Evolutionary conservation across 2,888 invertebrate genomes (phyloP), one percentile per base, ranked within the genome.

Genomic region (Tachina lurida): DNA sequence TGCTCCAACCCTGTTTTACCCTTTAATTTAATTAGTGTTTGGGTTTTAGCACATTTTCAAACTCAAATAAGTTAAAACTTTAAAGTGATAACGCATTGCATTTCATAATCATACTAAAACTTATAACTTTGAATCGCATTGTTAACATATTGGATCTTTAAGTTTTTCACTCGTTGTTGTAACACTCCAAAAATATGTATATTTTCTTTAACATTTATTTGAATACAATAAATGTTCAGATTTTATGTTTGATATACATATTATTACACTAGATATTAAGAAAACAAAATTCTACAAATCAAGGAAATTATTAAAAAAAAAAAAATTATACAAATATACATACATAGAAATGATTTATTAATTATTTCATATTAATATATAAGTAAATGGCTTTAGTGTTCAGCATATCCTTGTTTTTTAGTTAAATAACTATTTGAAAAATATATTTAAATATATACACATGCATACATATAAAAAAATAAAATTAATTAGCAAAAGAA

Each of bases 331-430:
- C 31, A 31, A 31, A 31, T 17, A 75, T 52, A 81, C 12, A 45
- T 63, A 62, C 7, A 47, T 58, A 78, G 2, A 79, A 3, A 84
- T 52, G 45, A 83, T 22, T 22, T 78, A 74, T 62, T 47, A 68
- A 73, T 67, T 76, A 70, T 85, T 85, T 85, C 79, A 81, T 83
- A 77, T 84, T 73, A 65, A 80, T 60, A 77, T 58, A 80, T 65
- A 65, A 63, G 62, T 47, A 78, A 71, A 86, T 73, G 81, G 83
- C 86, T 86, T 84, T 83, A 84, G 87, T 87, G 87, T 86, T 86
- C 84, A 84, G 77, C 84, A 80, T 84, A 84, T 84, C 79, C 78
- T 86, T 83, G 86, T 86, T 86, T 86, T 75, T 80, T 84, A 84
- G 80, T 81, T 84, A 81, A 86, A 78, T 54, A 81, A 81, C 75